Base-by-base conservation (phyloP, 2,113 vertebrate species). In the Cephalopholis sonnerati region DNA sequence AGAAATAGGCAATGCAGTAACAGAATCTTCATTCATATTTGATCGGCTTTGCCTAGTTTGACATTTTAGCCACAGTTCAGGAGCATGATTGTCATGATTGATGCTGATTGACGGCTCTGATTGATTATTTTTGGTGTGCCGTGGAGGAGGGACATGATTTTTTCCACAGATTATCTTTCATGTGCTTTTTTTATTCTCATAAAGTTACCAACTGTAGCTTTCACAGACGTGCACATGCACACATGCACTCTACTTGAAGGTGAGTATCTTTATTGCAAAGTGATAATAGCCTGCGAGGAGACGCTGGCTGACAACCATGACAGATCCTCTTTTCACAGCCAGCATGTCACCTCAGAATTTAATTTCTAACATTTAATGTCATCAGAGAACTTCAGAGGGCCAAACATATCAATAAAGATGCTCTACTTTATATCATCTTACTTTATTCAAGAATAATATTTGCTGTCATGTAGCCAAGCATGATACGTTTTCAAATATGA, bases 391-490 rank as follows among this genome's bases (percentile, higher is more conserved):
- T 59, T 76, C 18, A 71, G 63, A 65, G 50, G 39, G 54, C 9
- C 48, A 69, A 71, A 66, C 22, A 57, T 46, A 61, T 71, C 4
- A 66, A 68, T 55, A 61, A 78, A 81, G 46, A 67, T 68, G n/a
- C 25, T 71, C 3, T 39, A 61, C 41, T 70, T 63, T 5, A 74
- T 70, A 77, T 78, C 48, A 66, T 9, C n/a, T 81, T 54, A 55
- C 78, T 61, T 62, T 25, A 66, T 74, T 58, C n/a, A 79, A 51
- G 2, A 25, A 27, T 55, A 17, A 24, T 63, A 39, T 71, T 27
- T 32, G 74, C 20, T 70, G 41, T 61, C 44, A 24, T 61, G 58
- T 8, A 55, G 55, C 25, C 58, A 63, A 70, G 74, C 18, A 67
- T 39, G 22, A 71, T 69, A 74, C n/a, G 36, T 9, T 27, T 77